These are phyloP conservation scores for Salvelinus sp. DNA, from an alignment of 2,113 vertebrate species.

Conservation along the genomic window DNA sequence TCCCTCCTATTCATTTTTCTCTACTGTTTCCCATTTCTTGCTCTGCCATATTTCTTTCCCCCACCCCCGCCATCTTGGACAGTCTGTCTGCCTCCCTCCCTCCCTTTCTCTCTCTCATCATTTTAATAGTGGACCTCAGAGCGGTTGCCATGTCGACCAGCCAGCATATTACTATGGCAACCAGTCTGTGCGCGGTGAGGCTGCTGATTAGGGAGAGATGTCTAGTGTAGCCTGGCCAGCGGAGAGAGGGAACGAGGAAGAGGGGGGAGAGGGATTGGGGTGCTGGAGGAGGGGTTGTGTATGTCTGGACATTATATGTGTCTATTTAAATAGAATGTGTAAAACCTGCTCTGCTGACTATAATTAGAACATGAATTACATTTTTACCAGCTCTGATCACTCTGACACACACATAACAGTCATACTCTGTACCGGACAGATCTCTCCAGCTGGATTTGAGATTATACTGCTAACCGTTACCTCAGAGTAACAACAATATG, in stretches of 20 bases:
- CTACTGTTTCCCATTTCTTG: conserved; percentile 21
- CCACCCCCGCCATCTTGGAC: conserved; percentile 61
- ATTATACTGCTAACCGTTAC: background rate
- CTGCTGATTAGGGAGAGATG: conserved; percentile 84
- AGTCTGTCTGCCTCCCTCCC: conserved; percentile 45
- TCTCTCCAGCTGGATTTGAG: background rate
- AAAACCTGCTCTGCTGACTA: conserved; percentile 21
- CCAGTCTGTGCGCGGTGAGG: conserved; percentile 90
- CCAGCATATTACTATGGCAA: conserved; percentile 97
- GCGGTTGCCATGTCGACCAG: conserved; percentile 99
- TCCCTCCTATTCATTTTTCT: conserved; percentile 52
- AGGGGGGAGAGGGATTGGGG: conserved; percentile 55
- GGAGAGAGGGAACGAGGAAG: conserved; percentile 55
- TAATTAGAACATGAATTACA: conserved; percentile 19
- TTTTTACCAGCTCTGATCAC: conserved; percentile 20
- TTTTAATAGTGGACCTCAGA: conserved; percentile 97
- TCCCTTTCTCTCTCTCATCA: conserved; percentile 82
- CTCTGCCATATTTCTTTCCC: conserved; percentile 48
- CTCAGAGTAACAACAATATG: background rate
- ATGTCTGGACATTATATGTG: conserved; percentile 57
- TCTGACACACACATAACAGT: background rate
- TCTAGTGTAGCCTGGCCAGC: conserved; percentile 79
- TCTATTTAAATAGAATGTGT: conserved; percentile 36
- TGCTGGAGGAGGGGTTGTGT: conserved; percentile 57
- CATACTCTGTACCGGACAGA: too few species aligned